Base-by-base conservation (phyloP, 30 jellyfish, hydroid and myxozoan species). In the Aurelia aurita complex sp. Pacific region DNA sequence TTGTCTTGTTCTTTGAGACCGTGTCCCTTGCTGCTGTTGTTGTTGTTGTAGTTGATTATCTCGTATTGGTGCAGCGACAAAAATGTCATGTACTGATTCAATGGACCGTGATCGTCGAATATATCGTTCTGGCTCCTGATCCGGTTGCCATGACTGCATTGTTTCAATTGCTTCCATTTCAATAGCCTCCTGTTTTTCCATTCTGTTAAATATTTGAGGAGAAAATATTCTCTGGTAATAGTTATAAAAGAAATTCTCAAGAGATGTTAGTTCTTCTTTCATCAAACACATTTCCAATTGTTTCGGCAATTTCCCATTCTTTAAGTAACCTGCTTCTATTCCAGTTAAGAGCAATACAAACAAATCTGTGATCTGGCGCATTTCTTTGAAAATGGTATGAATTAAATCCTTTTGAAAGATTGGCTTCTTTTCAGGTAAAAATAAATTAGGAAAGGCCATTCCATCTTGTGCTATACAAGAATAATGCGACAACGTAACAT, bases 301-400 rank as follows among this genome's bases (percentile, higher is more conserved):
- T 51, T 91, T 83, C 34, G 98, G 98, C 16, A 93, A 40, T 55
- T 73, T 73, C 53, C 74, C 77, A 10, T 52, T 77, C 46, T 89
- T 82, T 17, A 88, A 52, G n/a, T 69, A 82, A 42, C 89, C 96
- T 2, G 92, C 82, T 52, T 93, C 97, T n/a, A 93, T 93, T 53
- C 98, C 98, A 13, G 97, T 93, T 60, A 90, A 83, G 43, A 93
- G 52, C 29, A 88, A 80, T 13, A 93, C 98, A 69, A 93, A 93
- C 51, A 93, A 70, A 42, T 93, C 97, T 7, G 98, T 87, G 2
- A 93, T 63, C 18, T 88, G 83, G 66, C 71, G 96, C 98, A 93
- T 93, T 69, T 93, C 98, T 43, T 80, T 70, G 51, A 69, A 78
- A 32, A 93, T 76, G 3, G 87, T 88, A 67, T 88, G 40, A 23